A percentile compares a stretch with the other conserved stretches of the same genome.
phyloP scores from a whole-genome alignment of 2,797 vertebrate genomes.

The Ambastaia sidthimunki region DNA sequence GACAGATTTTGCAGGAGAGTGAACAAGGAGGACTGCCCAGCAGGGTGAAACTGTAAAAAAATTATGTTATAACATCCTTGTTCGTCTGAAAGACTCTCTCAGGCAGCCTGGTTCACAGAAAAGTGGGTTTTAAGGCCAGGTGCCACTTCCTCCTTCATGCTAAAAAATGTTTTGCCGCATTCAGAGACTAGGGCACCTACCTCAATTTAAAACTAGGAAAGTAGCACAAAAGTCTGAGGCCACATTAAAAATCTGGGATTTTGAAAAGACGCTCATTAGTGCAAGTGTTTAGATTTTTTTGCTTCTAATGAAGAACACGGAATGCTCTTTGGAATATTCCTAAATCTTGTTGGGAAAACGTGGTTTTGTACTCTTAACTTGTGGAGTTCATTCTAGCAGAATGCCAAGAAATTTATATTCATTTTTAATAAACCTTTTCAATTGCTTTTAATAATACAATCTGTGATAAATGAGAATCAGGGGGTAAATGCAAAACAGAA shows the following conservation, averaged over 20 bases:
- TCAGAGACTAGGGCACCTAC: conserved; percentile 7
- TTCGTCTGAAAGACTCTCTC: conserved; percentile 38
- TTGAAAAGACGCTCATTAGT: conserved; percentile 9
- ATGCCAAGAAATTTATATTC: too few species aligned
- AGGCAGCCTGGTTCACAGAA: conserved; percentile 34
- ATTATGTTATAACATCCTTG: not conserved
- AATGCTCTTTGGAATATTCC: too few species aligned
- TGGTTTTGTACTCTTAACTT: too few species aligned
- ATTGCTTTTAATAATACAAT: too few species aligned
- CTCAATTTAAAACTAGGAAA: conserved; percentile 15
- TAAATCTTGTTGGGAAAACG: too few species aligned
- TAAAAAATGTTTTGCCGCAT: conserved; percentile 3
- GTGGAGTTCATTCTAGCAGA: too few species aligned
- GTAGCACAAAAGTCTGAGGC: conserved; percentile 4
- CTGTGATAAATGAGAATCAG: too few species aligned
- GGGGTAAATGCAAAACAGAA: too few species aligned
- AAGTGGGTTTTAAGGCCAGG: conserved; percentile 49
- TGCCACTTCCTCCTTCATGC: not conserved
- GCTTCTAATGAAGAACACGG: too few species aligned
- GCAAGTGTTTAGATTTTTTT: not conserved
- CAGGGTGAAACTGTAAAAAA: not conserved
- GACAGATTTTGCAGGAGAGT: conserved; percentile 37
- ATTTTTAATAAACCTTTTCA: too few species aligned
- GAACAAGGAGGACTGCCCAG: conserved; percentile 38
- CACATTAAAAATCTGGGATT: conserved; percentile 14